Base-by-base conservation (phyloP, 2,113 vertebrate genomes). In the Burhinus oedicnemus region DNA sequence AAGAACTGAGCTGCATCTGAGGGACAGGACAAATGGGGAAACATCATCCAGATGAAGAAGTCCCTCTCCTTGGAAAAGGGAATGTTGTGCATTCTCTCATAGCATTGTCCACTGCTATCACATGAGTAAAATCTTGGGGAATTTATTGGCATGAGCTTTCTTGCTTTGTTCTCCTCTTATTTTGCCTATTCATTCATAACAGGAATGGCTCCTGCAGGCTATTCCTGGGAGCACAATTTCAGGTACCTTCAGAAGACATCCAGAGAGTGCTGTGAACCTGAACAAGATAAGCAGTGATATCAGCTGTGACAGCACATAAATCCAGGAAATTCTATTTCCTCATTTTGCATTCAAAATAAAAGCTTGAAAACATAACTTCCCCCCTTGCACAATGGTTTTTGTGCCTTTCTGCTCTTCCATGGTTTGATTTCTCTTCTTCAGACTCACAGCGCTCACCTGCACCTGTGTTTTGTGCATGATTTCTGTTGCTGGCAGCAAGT, bases 331-430 rank as follows among this genome's bases (percentile, higher is more conserved):
- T 58, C 11, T 42, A 17, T 68, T 71, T 27, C 16, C 38, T 80
- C 25, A 11, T 49, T 71, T 58, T 80, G 20, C 26, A 26, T 18
- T 42, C 76, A 21, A 75, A 83, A 76, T 14, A 62, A 76, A 69
- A 68, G 29, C 47, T 86, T 70, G 27, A 36, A 66, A 78, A 11
- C 51, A 34, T 32, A 42, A 29, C 34, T 68, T 26, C 12, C 30
- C 23, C 8, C 16, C 4, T 21, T 4, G 23, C 36, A 13, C 44
- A 21, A 5, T 0, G 1, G 6, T 81, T 74, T 23, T 57, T 52
- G 13, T 30, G 27, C 7, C 7, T 71, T 38, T 79, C 55, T 66
- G 38, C 29, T 57, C 22, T 32, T n/a, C 16, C 8, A 5, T 3
- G 3, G 22, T 51, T 51, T 51, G 49, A 51, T 51, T 25, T 51